Evolutionary conservation across 2,888 invertebrate species (phyloP).

Genomic region (Sthenelais limicola): DNA sequence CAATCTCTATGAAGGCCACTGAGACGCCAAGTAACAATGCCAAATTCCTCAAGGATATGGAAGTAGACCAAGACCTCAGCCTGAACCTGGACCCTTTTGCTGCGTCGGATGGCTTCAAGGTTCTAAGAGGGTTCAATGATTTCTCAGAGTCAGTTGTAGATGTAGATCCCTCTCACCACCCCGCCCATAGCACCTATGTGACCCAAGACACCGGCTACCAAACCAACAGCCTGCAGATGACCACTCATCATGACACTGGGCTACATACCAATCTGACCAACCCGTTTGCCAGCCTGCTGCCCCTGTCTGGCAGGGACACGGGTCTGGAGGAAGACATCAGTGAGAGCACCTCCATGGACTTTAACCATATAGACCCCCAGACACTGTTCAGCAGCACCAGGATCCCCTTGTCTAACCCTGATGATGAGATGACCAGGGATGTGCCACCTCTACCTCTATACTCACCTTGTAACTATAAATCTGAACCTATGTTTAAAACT

Average conservation of each 20-base stretch:
- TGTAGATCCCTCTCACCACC: not conserved
- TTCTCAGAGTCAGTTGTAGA: slow-evolving; percentile 14
- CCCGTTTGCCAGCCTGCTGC: slow-evolving; percentile 20
- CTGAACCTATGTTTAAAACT: too few species aligned
- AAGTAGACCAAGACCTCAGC: slow-evolving; percentile 17
- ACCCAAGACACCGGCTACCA: slow-evolving; percentile 68
- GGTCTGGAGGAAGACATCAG: slow-evolving; percentile 19
- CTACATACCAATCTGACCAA: slow-evolving; percentile 40
- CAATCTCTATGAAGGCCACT: too few species aligned
- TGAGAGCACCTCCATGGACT: slow-evolving; percentile 15
- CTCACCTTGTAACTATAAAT: too few species aligned
- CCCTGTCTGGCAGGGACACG: not conserved
- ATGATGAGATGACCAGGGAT: slow-evolving; percentile 7
- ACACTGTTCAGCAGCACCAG: slow-evolving; percentile 20
- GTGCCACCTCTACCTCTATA: too few species aligned
- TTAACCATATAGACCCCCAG: not conserved
- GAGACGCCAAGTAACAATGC: too few species aligned
- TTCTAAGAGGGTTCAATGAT: slow-evolving; percentile 1
- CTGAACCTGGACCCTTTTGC: not conserved
- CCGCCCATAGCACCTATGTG: slow-evolving; percentile 25
- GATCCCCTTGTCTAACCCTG: not conserved
- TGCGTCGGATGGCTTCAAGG: not conserved
- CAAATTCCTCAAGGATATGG: slow-evolving; percentile 31
- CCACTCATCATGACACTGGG: slow-evolving; percentile 53
- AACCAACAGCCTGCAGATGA: slow-evolving; percentile 63